Percentiles rank a stretch among this genome's conserved stretches.
Conservation (phyloP, 1,140 invertebrate species). For the Drosophila pallidifrons region DNA sequence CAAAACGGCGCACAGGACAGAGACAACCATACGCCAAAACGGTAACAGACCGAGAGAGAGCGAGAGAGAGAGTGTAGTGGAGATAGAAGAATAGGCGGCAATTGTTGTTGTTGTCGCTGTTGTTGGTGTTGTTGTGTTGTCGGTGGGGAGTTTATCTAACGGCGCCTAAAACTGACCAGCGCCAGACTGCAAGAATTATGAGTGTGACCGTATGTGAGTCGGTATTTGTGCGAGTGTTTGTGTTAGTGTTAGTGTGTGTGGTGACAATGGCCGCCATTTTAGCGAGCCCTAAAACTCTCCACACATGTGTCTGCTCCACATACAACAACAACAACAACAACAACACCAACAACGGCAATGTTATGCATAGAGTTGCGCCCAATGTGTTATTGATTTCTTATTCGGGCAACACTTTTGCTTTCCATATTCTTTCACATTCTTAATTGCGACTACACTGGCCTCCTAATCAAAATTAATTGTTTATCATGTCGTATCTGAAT, state of each 20-base stretch:
- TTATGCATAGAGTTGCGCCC: slow-evolving; percentile 19
- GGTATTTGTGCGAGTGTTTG: slow-evolving; percentile 14
- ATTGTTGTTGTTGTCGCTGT: slow-evolving; percentile 17
- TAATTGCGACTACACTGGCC: slow-evolving; percentile 66
- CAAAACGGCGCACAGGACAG: slow-evolving; percentile 13
- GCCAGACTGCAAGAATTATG: slow-evolving; percentile 73
- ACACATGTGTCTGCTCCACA: slow-evolving; percentile 23
- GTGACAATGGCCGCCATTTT: slow-evolving; percentile 81
- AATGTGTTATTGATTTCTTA: slow-evolving; percentile 67
- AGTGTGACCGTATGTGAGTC: slow-evolving; percentile 42
- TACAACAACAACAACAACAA: slow-evolving; percentile 21
- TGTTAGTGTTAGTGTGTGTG: slow-evolving; percentile 44
- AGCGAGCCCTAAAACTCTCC: slow-evolving; percentile 41
- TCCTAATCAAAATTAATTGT: slow-evolving; percentile 83
- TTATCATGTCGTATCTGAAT: slow-evolving; percentile 83
- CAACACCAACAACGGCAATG: slow-evolving; percentile 1
- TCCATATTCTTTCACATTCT: slow-evolving; percentile 44
- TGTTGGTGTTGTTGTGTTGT: slow-evolving; percentile 14
- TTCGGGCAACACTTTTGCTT: slow-evolving; percentile 68
- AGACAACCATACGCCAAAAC: too few species aligned
- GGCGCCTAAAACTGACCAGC: slow-evolving; percentile 67
- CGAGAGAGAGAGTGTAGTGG: background rate
- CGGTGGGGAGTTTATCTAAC: slow-evolving; percentile 62
- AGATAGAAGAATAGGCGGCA: slow-evolving; percentile 5
- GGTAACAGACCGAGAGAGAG: background rate